phyloP scores from a whole-genome alignment of 1,140 invertebrate genomes.

The Microplitis demolitor region DNA sequence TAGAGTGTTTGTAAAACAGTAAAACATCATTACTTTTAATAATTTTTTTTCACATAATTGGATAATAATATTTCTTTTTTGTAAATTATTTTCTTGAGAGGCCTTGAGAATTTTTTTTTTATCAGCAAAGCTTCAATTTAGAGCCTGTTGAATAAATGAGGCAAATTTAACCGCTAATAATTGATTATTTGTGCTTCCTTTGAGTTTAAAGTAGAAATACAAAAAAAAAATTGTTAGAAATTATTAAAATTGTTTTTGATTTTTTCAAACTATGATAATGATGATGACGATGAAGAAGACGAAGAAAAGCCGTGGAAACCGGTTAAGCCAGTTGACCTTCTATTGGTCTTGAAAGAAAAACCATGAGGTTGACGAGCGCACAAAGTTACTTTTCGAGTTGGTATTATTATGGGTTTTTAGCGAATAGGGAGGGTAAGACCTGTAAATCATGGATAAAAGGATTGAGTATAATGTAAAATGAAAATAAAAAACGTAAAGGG shows the following conservation, averaged over 20 bases:
- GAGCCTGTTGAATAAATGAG: too few relatives aligned
- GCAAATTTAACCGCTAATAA: too few relatives aligned
- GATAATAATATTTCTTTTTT: too few relatives aligned
- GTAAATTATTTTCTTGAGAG: too few relatives aligned
- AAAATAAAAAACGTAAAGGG: too few relatives aligned
- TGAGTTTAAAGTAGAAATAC: neutral
- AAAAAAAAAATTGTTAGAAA: neutral
- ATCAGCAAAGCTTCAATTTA: neutral
- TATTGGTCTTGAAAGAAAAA: slow-evolving; percentile 10
- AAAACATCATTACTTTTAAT: neutral
- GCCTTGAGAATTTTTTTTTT: neutral
- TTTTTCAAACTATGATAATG: neutral
- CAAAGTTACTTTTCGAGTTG: too few relatives aligned
- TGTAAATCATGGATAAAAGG: too few relatives aligned
- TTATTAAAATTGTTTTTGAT: neutral
- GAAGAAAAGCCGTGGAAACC: slow-evolving; percentile 13
- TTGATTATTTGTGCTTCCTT: too few relatives aligned
- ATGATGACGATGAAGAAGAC: neutral
- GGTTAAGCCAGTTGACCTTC: slow-evolving; percentile 10
- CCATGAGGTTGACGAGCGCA: neutral
- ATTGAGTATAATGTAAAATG: too few relatives aligned
- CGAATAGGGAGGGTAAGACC: too few relatives aligned
- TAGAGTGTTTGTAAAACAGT: too few relatives aligned
- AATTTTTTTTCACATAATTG: neutral
- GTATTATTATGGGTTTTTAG: too few relatives aligned